These are phyloP conservation scores for Calidris pugnax DNA, from an alignment of 2,113 vertebrate species.

Conservation along the genomic window DNA sequence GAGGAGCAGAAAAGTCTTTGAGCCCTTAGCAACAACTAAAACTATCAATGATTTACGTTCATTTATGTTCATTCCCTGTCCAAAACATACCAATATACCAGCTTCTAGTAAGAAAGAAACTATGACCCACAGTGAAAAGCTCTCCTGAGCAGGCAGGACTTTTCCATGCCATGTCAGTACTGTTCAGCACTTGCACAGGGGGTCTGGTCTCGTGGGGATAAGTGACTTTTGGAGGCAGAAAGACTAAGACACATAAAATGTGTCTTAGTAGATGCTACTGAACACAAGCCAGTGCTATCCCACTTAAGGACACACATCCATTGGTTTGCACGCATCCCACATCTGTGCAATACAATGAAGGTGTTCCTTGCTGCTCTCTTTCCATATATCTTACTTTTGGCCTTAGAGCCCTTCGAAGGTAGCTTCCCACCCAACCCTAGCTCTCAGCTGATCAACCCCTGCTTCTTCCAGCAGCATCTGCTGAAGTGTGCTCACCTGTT, in stretches of 20 bases:
- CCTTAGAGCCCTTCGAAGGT: not conserved
- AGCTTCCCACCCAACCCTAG: not conserved
- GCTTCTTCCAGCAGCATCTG: not conserved
- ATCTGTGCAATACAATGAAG: not conserved
- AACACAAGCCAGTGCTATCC: not conserved
- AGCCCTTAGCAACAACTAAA: not conserved
- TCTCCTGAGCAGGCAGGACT: not conserved
- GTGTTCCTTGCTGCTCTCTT: not conserved
- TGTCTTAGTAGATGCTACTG: not conserved
- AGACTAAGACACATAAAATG: not conserved
- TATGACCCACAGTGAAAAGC: not conserved
- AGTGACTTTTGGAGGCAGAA: not conserved
- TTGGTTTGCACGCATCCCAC: fast-evolving
- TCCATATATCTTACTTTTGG: not conserved
- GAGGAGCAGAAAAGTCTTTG: not conserved
- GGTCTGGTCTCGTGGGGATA: not conserved
- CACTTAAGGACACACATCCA: not conserved
- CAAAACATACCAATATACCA: not conserved
- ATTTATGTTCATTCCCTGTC: not conserved
- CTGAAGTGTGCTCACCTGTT: slow-evolving; percentile 77
- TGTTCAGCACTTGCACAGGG: fast-evolving
- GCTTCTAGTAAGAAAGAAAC: not conserved
- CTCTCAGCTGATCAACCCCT: not conserved
- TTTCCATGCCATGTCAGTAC: fast-evolving
- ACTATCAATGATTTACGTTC: too few relatives aligned